Conservation (phyloP, 1,140 invertebrate species). For the Asobara japonica region DNA sequence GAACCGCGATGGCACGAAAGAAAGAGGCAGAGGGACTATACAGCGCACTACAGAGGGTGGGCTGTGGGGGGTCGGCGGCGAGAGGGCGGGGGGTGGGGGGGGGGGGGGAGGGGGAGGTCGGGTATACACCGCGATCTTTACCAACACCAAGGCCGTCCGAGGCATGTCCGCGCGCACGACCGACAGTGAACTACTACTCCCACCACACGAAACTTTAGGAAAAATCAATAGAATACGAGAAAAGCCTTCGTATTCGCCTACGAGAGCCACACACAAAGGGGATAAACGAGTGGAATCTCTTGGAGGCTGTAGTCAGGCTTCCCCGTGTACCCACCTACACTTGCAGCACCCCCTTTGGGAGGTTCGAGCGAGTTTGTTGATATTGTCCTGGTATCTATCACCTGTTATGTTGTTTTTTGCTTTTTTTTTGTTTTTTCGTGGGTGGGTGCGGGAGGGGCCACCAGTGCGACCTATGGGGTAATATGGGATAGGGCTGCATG, state of each 20-base stretch:
- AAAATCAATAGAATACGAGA: constrained; percentile 69
- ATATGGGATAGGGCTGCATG: too few species aligned
- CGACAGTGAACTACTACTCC: constrained; percentile 54
- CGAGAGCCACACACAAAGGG: not conserved
- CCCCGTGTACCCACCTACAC: not conserved
- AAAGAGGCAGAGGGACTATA: constrained; percentile 1
- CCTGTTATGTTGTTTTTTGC: too few species aligned
- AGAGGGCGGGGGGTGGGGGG: constrained; percentile 2
- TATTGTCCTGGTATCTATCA: too few species aligned
- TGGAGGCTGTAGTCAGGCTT: not conserved
- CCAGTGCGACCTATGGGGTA: too few species aligned
- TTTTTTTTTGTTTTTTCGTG: too few species aligned
- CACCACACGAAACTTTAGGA: constrained; percentile 59
- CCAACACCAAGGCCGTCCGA: constrained; percentile 38
- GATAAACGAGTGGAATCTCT: constrained; percentile 39
- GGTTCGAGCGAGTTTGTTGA: not conserved
- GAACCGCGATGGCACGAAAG: not conserved
- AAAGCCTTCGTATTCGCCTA: constrained; percentile 52
- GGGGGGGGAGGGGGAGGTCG: not conserved
- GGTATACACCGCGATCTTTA: constrained; percentile 30
- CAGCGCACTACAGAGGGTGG: not conserved
- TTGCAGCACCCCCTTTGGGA: not conserved
- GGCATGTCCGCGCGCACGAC: constrained; percentile 53
- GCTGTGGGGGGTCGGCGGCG: constrained; percentile 24
- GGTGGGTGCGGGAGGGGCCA: too few species aligned